A percentile compares a stretch with the other conserved stretches of the same genome.
Evolutionary conservation across 1,140 invertebrate genomes (phyloP).

Genomic region (Neodiprion lecontei): DNA sequence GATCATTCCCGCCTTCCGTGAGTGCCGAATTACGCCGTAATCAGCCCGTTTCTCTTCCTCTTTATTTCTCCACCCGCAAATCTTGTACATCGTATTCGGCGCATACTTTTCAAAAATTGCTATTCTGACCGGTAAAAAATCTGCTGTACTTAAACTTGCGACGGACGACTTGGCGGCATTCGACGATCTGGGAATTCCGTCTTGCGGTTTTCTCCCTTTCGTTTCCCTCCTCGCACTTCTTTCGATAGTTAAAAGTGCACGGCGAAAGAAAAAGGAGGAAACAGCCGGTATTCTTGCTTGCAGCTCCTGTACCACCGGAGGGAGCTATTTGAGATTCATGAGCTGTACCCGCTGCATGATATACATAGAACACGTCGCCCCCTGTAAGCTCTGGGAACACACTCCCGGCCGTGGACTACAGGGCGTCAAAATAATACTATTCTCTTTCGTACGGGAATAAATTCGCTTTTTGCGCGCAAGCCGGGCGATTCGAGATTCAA

Average conservation of each 20-base stretch:
- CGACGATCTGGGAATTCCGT: too few relatives aligned
- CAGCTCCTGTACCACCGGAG: not conserved
- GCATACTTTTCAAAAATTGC: too few relatives aligned
- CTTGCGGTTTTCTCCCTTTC: too few relatives aligned
- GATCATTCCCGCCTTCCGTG: too few relatives aligned
- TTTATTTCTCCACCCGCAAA: too few relatives aligned
- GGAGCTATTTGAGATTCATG: constrained; percentile 5
- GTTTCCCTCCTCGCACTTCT: not conserved
- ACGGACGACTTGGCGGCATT: too few relatives aligned
- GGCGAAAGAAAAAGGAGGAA: not conserved
- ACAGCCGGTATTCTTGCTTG: not conserved
- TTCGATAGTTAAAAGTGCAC: not conserved
- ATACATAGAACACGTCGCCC: not conserved
- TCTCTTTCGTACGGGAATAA: not conserved
- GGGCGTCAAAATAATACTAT: not conserved
- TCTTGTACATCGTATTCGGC: too few relatives aligned
- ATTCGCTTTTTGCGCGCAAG: not conserved
- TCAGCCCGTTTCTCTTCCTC: too few relatives aligned
- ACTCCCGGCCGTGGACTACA: not conserved
- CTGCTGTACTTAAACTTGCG: too few relatives aligned
- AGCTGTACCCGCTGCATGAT: constrained; percentile 4
- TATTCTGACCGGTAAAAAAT: too few relatives aligned
- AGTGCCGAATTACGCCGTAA: too few relatives aligned
- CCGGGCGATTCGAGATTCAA: too few relatives aligned
- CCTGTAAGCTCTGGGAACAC: not conserved